phyloP scores from a whole-genome alignment of 2,888 invertebrate genomes.

The Peribatodes rhomboidaria region DNA sequence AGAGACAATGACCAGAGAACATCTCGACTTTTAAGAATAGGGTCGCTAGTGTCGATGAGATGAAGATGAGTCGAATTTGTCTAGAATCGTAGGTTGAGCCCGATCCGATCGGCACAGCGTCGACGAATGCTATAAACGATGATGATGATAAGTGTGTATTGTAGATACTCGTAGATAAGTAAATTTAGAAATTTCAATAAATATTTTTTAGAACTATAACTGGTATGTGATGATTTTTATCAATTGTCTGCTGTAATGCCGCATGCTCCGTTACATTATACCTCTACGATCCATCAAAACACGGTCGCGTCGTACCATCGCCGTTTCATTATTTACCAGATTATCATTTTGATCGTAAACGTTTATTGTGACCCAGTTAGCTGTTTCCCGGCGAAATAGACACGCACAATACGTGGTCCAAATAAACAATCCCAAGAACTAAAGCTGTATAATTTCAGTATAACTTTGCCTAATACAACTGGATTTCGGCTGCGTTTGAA shows the following conservation, averaged over 20 bases:
- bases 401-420: slow-evolving; percentile 63
- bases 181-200: no score
- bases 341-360: slow-evolving; percentile 76
- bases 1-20: no score
- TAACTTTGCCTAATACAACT: slow-evolving; percentile 40
- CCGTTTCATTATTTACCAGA: slow-evolving; percentile 69
- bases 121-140: no score
- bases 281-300: slow-evolving; percentile 45
- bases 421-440: slow-evolving; percentile 36
- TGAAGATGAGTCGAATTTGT: no score
- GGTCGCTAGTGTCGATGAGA: no score
- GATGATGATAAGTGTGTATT: no score
- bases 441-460: slow-evolving; percentile 42
- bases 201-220: no score
- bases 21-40: no score
- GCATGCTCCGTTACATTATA: slow-evolving; percentile 37
- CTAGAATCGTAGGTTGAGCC: no score
- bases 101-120: no score
- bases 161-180: no score
- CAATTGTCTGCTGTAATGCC: slow-evolving; percentile 17
- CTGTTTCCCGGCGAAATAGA: slow-evolving; percentile 59
- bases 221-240: background rate
- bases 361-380: slow-evolving; percentile 77
- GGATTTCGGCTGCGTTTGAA: slow-evolving; percentile 29
- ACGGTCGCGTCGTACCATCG: slow-evolving; percentile 56